Evolutionary conservation across 2,888 invertebrate genomes (phyloP), one percentile per base, ranked within the genome.

Genomic region (Notocelia uddmanniana): DNA sequence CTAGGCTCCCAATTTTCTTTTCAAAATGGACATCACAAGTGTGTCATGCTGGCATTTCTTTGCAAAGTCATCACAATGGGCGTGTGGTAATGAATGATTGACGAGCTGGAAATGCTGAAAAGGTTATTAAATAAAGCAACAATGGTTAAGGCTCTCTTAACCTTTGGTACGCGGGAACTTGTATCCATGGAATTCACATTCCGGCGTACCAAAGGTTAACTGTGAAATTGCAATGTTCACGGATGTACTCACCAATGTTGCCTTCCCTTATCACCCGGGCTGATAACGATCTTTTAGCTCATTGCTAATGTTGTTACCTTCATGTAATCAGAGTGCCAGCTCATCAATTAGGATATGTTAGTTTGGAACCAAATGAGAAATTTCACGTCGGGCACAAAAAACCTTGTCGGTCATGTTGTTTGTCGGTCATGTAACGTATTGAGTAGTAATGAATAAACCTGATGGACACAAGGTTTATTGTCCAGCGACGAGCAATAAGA

Each of bases 311-410:
- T 52, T 52, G 52, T 13, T 52, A 21, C 1, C 15, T 23, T 54
- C 21, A 1, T 5, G 19, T 52, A 52, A 52, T 23, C 31, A 11
- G 11, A 13, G 13, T 52, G 21, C 3, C 10, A 23, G 21, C 21
- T 52, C 9, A 21, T 18, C 50, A 50, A 50, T 50, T 10, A 19
- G 50, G 10, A 50, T 50, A 45, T 45, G 60, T 48, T 62, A 48
- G 18, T 18, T 8, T 52, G 52, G 48, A 31, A 52, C 21, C n/a
- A 37, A 52, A 64, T 52, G 21, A 37, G 8, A 2, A 64, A 37
- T 23, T 19, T 34, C 18, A 37, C 19, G 63, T 52, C 63, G 63
- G 34, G n/a, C 3, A 19, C 31, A 15, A 8, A 63, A 50, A 52
- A 31, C n/a, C 21, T 41, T 41, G 48, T 26, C 45, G 15, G 19